Evolutionary conservation across 1,140 invertebrate genomes (phyloP).

Genomic region (Pectinophora gossypiella): DNA sequence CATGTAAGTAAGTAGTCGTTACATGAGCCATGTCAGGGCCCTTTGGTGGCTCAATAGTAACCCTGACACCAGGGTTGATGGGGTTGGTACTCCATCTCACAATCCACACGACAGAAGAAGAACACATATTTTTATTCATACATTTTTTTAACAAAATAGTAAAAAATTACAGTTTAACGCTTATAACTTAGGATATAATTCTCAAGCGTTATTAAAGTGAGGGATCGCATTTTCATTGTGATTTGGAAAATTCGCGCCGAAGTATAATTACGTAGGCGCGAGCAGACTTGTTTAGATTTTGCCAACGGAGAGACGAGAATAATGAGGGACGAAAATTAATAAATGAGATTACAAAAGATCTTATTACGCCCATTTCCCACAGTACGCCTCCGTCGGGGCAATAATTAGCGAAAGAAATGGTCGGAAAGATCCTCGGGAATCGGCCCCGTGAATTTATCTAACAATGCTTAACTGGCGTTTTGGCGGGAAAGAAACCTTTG

Average conservation of each 20-base stretch:
- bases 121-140: too few species aligned
- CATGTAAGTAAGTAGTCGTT: too few species aligned
- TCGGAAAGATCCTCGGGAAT: constrained; percentile 24
- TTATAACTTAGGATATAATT: too few species aligned
- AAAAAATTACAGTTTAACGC: too few species aligned
- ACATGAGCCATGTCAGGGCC: too few species aligned
- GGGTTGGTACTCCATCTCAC: too few species aligned
- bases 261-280: constrained; percentile 15
- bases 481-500: too few species aligned
- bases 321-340: constrained; percentile 57
- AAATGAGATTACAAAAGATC: constrained; percentile 58
- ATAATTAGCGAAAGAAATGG: constrained; percentile 47
- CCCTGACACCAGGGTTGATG: too few species aligned
- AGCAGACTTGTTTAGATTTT: constrained; percentile 17
- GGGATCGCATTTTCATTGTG: constrained; percentile 10
- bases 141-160: too few species aligned
- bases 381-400: constrained; percentile 31
- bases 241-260: constrained; percentile 13
- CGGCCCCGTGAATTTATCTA: constrained; percentile 20
- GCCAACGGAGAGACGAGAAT: constrained; percentile 25
- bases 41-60: too few species aligned
- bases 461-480: constrained; percentile 7
- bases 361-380: constrained; percentile 48
- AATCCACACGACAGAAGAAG: too few species aligned
- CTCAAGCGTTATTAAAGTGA: too few species aligned